Base-by-base conservation (phyloP, 2,888 invertebrate genomes). In the Aleiodes alternator region DNA sequence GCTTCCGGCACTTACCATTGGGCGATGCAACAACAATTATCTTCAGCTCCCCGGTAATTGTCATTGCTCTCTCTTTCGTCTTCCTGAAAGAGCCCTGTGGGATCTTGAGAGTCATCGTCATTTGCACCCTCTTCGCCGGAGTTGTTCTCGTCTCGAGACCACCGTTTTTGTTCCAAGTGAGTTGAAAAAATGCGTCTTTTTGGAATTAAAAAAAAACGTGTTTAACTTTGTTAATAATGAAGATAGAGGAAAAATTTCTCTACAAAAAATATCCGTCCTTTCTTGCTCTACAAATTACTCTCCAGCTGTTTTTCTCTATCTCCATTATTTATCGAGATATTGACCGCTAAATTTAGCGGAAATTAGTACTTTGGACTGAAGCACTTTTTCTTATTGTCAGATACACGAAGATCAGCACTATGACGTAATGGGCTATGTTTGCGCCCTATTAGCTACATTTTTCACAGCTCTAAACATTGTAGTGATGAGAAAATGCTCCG, bases 21-120 rank as follows among this genome's bases (percentile, higher is more conserved):
- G 91, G 91, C 8, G 91, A 91, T 83, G 90, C 91, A n/a, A 90
- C 91, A 3, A 90, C 91, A 3, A 90, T 91, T 51, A 90, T 91
- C 79, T 91, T 91, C 82, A 91, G 90, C 79, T 90, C 90, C 6
- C 91, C 91, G 2, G 90, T 90, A 1, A 89, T 91, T 50, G 90
- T 91, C 3, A 90, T 91, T 79, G 86, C 88, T 4, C 82, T 91
- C 72, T 90, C 90, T 7, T 90, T 90, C 78, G 71, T 90, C 16
- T 87, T 90, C 73, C 82, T 91, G 1, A 87, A 89, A 77, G 91
- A 91, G 77, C 90, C 90, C 9, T 91, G 91, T 77, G 90, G 90
- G 50, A 82, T 91, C 73, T 84, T 90, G 72, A 85, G 90, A 2
- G 86, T 90, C 2, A 82, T 89, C 48, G 90, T 91, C 1, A 89